Conservation (phyloP, 2,797 vertebrate species). For the Gambusia yucatana region DNA sequence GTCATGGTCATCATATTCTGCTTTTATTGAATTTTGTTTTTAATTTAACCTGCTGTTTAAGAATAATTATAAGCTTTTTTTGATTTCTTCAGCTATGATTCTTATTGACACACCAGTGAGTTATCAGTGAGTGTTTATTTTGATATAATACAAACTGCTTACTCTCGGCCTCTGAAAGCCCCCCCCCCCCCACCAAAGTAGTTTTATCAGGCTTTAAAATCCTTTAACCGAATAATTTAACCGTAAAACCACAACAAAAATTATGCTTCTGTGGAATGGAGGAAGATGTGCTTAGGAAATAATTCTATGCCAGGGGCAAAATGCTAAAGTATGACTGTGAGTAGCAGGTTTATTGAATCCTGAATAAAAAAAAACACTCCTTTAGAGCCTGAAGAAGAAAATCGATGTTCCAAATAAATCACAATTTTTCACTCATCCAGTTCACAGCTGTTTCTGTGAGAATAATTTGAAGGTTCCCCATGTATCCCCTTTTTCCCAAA, state of each 20-base stretch:
- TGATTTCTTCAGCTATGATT: neutral
- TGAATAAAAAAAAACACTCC: constrained; percentile 46
- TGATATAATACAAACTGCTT: neutral
- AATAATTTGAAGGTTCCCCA: constrained; percentile 29
- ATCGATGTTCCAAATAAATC: constrained; percentile 61
- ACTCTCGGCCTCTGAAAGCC: neutral
- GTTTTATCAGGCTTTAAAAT: constrained; percentile 10
- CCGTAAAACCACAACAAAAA: constrained; percentile 17
- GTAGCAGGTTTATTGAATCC: constrained; percentile 36
- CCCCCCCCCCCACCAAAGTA: neutral
- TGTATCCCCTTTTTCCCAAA: constrained; percentile 1
- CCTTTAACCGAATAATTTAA: constrained; percentile 23
- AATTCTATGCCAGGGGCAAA: constrained; percentile 25
- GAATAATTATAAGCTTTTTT: neutral
- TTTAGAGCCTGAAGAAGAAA: constrained; percentile 40
- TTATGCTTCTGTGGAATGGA: neutral
- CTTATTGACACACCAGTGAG: neutral
- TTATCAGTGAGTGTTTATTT: neutral
- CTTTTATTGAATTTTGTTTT: neutral
- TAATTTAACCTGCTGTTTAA: neutral
- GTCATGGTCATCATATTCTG: neutral
- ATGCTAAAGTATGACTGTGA: constrained; percentile 18
- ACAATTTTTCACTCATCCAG: constrained; percentile 48
- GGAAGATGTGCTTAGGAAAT: constrained; percentile 23
- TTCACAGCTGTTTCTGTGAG: constrained; percentile 31